phyloP scores from a whole-genome alignment of 2,888 invertebrate species.

The Drosophila phalerata region DNA sequence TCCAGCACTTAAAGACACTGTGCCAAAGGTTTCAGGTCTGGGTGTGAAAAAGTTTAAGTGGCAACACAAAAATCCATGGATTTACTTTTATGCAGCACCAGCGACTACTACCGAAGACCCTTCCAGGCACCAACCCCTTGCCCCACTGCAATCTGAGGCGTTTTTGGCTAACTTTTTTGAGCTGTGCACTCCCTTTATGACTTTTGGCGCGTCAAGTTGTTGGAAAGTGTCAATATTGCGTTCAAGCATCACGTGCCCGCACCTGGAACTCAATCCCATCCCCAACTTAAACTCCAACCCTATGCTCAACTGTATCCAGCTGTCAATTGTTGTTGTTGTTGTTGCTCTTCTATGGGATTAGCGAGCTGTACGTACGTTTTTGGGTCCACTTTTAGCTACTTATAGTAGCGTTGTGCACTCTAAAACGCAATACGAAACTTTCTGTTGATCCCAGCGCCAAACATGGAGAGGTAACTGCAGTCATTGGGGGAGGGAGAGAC shows the following conservation, averaged over 20 bases:
- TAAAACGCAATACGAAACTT: constrained; percentile 80
- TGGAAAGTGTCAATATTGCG: constrained; percentile 82
- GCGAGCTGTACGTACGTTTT: constrained; percentile 53
- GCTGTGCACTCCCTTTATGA: constrained; percentile 72
- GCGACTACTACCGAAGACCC: not conserved
- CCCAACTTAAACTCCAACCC: not conserved
- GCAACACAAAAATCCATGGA: constrained; percentile 81
- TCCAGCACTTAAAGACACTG: constrained; percentile 34
- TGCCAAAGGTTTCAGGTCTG: constrained; percentile 54
- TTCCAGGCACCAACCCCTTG: constrained; percentile 51
- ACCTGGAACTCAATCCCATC: constrained; percentile 45
- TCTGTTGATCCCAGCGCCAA: constrained; percentile 24
- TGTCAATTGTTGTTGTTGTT: constrained; percentile 57
- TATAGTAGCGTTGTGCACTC: constrained; percentile 69
- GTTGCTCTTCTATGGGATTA: constrained; percentile 66
- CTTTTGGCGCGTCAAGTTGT: constrained; percentile 80
- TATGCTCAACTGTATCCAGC: constrained; percentile 38
- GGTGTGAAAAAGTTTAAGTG: constrained; percentile 84
- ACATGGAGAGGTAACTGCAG: constrained; percentile 34
- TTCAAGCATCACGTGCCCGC: constrained; percentile 79
- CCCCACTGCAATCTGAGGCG: constrained; percentile 53
- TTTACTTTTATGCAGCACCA: constrained; percentile 76
- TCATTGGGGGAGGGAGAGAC: constrained; percentile 14
- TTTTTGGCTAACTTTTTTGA: constrained; percentile 47
- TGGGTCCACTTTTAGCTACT: constrained; percentile 72